Conservation (phyloP, 2,797 vertebrate species). For the Amblyraja radiata region DNA sequence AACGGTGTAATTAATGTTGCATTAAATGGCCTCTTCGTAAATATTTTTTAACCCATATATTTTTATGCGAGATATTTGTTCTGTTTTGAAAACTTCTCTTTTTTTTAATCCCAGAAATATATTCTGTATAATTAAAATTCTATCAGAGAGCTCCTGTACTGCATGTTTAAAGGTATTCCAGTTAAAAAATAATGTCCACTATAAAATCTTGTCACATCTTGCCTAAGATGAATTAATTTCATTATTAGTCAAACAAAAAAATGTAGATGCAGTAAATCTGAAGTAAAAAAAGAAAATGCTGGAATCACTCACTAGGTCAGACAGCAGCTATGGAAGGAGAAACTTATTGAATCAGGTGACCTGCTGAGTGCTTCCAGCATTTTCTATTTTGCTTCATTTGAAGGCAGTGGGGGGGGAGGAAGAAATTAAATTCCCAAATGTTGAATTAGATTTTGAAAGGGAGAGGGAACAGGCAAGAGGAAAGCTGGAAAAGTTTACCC, state of each 20-base stretch:
- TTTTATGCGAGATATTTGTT: conserved; percentile 4
- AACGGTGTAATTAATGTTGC: conserved; percentile 34
- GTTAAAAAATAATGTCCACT: background rate
- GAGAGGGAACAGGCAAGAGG: background rate
- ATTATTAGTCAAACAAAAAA: too few relatives aligned
- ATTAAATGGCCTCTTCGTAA: conserved; percentile 13
- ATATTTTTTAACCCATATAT: background rate
- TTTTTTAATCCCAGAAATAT: background rate
- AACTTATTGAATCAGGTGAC: too few relatives aligned
- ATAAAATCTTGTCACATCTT: background rate
- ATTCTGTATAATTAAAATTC: background rate
- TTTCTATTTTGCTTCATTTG: too few relatives aligned
- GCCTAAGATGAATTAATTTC: too few relatives aligned
- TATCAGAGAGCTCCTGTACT: background rate
- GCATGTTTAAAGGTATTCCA: background rate
- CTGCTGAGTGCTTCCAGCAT: too few relatives aligned
- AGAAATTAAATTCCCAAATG: background rate
- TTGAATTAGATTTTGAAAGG: background rate
- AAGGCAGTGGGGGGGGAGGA: background rate
- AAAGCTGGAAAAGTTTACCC: too few relatives aligned
- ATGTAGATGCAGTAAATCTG: too few relatives aligned
- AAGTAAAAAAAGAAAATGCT: too few relatives aligned
- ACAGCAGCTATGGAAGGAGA: too few relatives aligned
- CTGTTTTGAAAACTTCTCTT: background rate
- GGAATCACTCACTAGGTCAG: too few relatives aligned